phyloP scores from a whole-genome alignment of 2,888 invertebrate genomes.

The Antheraea assamensis region DNA sequence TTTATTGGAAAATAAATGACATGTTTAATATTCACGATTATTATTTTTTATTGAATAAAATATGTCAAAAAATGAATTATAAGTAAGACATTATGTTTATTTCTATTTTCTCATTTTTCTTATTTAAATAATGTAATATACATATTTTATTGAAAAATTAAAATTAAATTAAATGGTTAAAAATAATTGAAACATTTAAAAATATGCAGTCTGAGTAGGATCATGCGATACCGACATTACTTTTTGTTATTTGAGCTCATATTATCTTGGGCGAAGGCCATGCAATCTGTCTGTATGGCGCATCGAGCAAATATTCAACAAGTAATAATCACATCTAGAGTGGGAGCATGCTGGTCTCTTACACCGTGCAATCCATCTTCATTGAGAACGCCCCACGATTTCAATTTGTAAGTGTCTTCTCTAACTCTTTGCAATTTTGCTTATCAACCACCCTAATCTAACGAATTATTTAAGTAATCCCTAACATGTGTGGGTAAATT shows the following conservation, averaged over 20 bases:
- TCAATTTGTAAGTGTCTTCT: not conserved
- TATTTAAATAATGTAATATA: not conserved
- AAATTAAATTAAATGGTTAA: too few relatives aligned
- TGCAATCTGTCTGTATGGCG: not conserved
- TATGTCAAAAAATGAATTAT: too few relatives aligned
- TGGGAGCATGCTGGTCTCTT: not conserved
- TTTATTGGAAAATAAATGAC: too few relatives aligned
- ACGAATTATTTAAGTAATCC: not conserved
- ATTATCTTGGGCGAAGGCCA: not conserved
- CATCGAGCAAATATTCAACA: not conserved
- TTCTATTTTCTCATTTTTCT: too few relatives aligned
- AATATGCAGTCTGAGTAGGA: not conserved
- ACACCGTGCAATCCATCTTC: conserved; percentile 2
- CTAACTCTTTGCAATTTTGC: not conserved
- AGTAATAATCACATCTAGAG: not conserved
- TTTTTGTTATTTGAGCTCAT: not conserved
- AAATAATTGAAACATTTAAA: too few relatives aligned
- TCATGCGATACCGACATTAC: not conserved
- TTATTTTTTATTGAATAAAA: too few relatives aligned
- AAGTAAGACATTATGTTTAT: too few relatives aligned
- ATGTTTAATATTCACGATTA: not conserved
- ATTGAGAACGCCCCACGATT: not conserved
- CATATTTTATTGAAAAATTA: not conserved
- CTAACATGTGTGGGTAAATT: not conserved
- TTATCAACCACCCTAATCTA: not conserved